Evolutionary conservation across 2,797 vertebrate species (phyloP).

Genomic region (Acestrorhynchus altus): DNA sequence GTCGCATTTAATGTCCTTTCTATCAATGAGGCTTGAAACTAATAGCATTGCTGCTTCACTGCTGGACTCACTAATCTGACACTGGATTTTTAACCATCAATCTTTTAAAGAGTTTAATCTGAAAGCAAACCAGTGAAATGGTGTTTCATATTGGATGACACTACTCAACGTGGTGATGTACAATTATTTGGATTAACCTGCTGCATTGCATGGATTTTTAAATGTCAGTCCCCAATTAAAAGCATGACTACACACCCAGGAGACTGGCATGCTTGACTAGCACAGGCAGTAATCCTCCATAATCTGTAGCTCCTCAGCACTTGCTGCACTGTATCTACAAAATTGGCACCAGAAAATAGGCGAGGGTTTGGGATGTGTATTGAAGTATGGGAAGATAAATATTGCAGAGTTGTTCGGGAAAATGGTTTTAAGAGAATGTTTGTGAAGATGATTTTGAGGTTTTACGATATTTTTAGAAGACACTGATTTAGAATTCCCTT

Average conservation of each 20-base stretch:
- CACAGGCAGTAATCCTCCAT: constrained; percentile 14
- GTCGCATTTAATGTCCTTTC: not conserved
- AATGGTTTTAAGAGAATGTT: not conserved
- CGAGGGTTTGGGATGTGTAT: not conserved
- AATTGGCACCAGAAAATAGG: not conserved
- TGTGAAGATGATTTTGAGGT: not conserved
- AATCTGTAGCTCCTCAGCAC: not conserved
- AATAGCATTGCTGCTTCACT: not conserved
- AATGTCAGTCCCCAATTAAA: constrained; percentile 12
- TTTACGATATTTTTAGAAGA: not conserved
- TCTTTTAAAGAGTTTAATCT: constrained; percentile 6
- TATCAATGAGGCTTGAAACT: not conserved
- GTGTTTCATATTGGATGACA: constrained; percentile 3
- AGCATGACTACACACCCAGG: not conserved
- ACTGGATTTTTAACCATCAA: not conserved
- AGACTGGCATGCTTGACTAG: not conserved
- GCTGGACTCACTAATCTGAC: not conserved
- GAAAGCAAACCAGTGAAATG: not conserved
- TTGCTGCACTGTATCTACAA: not conserved
- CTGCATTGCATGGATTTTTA: constrained; percentile 9
- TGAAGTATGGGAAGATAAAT: not conserved
- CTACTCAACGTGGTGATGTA: not conserved
- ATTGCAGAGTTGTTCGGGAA: not conserved
- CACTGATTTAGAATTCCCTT: too few relatives aligned
- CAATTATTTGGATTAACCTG: not conserved